Evolutionary conservation across 2,797 vertebrate species (phyloP).

Genomic region (Pogoniulus pusillus): DNA sequence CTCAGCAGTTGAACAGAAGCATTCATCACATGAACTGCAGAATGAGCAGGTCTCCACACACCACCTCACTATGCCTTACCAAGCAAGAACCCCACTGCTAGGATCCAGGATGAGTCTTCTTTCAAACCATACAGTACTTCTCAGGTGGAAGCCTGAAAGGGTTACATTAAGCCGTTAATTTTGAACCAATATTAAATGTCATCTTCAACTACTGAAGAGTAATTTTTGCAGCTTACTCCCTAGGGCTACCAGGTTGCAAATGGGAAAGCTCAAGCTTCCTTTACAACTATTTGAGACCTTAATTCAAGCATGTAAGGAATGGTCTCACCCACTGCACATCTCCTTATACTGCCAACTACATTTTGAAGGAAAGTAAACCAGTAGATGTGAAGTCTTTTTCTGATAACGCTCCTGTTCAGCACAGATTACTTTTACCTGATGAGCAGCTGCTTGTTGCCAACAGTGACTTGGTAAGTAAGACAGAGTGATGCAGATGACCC

Average conservation of each 20-base stretch:
- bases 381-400: not conserved
- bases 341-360: not conserved
- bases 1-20: constrained; percentile 79
- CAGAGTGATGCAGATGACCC: not conserved
- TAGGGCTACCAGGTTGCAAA: not conserved
- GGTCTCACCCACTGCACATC: not conserved
- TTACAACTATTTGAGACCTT: not conserved
- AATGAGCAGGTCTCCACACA: not conserved
- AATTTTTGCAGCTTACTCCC: not conserved
- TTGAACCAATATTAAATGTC: not conserved
- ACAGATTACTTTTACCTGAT: not conserved
- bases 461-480: not conserved
- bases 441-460: not conserved
- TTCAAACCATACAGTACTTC: not conserved
- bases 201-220: not conserved
- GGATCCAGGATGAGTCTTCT: not conserved
- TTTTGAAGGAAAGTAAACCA: not conserved
- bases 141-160: not conserved
- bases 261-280: not conserved
- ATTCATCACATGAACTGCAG: constrained; percentile 76
- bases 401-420: not conserved
- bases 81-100: not conserved
- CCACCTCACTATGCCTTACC: not conserved
- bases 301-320: not conserved
- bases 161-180: not conserved